Conservation (phyloP, 2,797 vertebrate species). For the Pantherophis vulpinus region DNA sequence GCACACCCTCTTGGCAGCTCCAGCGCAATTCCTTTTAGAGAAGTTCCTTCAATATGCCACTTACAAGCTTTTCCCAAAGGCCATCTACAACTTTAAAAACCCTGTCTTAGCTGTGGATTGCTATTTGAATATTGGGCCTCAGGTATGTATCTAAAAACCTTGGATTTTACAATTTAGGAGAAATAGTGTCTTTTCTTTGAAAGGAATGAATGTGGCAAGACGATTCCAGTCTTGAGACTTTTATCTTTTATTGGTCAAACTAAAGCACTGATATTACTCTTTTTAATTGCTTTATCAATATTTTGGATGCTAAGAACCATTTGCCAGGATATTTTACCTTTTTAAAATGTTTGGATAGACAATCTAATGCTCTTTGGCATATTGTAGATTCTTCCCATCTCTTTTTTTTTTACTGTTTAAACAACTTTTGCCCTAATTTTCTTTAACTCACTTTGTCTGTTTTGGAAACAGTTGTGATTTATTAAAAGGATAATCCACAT, state of each 20-base stretch:
- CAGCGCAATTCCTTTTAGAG: conserved; percentile 93
- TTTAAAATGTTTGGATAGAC: neutral
- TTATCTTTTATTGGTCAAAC: neutral
- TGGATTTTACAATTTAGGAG: neutral
- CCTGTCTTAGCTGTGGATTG: conserved; percentile 93
- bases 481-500: neutral
- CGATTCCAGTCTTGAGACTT: neutral
- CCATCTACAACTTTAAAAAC: conserved; percentile 84
- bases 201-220: neutral
- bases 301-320: neutral
- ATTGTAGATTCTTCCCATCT: neutral
- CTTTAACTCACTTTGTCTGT: neutral
- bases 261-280: neutral
- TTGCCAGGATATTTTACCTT: neutral
- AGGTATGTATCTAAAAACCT: conserved; percentile 73
- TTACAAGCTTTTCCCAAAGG: conserved; percentile 91
- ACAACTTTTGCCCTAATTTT: neutral
- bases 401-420: neutral
- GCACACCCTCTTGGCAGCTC: conserved; percentile 90
- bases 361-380: neutral
- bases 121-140: conserved; percentile 93
- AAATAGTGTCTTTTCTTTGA: neutral
- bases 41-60: conserved; percentile 92
- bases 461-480: neutral
- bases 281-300: neutral